phyloP scores from a whole-genome alignment of 1,140 invertebrate genomes.

The Sycobia sp. region DNA sequence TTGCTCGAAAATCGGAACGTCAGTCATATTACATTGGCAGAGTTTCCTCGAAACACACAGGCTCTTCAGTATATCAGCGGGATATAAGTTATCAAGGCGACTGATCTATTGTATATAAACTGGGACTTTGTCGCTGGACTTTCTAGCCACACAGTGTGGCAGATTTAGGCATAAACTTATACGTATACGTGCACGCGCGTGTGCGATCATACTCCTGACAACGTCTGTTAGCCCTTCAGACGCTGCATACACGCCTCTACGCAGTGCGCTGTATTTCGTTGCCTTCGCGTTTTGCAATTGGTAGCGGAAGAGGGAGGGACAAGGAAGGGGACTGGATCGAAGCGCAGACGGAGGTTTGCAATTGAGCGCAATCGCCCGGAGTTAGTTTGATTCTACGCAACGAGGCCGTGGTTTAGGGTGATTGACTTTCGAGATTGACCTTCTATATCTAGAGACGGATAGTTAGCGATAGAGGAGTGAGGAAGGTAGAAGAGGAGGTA shows the following conservation, averaged over 20 bases:
- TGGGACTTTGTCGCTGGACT: slow-evolving; percentile 15
- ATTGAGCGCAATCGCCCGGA: background rate
- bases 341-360: too few relatives aligned
- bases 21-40: background rate
- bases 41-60: background rate
- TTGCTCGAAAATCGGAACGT: background rate
- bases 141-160: background rate
- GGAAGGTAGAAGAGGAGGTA: too few relatives aligned
- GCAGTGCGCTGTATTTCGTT: background rate
- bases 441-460: too few relatives aligned
- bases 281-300: background rate
- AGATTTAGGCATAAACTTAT: slow-evolving; percentile 25
- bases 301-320: too few relatives aligned
- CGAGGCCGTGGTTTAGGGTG: background rate
- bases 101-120: slow-evolving; percentile 17
- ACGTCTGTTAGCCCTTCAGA: too few relatives aligned
- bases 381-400: slow-evolving; percentile 18
- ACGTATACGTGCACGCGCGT: background rate
- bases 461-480: too few relatives aligned
- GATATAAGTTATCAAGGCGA: slow-evolving; percentile 7
- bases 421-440: slow-evolving; percentile 3
- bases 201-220: background rate
- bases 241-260: background rate
- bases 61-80: slow-evolving; percentile 7
- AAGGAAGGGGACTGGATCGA: too few relatives aligned